Evolutionary conservation across 2,797 vertebrate species (phyloP), one percentile per base, ranked within the genome.

Genomic region (Semaprochilodus insignis): DNA sequence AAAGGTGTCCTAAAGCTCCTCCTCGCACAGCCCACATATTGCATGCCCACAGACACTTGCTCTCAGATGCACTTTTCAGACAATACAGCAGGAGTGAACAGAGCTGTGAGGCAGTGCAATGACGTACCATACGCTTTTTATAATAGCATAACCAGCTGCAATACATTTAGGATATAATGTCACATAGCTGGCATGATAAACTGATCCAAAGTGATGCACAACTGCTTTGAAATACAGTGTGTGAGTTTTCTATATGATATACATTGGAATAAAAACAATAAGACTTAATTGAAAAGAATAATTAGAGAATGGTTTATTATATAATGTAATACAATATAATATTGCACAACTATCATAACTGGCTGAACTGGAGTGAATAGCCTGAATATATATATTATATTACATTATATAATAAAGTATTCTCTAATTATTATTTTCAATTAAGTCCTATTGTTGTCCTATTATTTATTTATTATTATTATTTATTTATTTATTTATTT

Each of bases 1-100:
- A 66, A 79, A 34, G 31, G 60, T 86, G 86, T 86, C 87, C 77
- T 0, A 34, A 34, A 67, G 65, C 65, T 13, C 65, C 65, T 67
- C 65, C 65, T 67, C 65, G 21, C 34, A 40, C 65, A 10, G 17
- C 17, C 65, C 63, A 27, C 7, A 62, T 27, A 27, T 4, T 76
- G 16, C 21, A 6, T 8, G 55, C 6, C 15, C 11, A 1, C 60
- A 16, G 23, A 16, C 60, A n/a, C 23, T 60, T 19, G 21, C 59
- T 60, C 19, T 7, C 59, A 25, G 59, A 21, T 31, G 62, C 25
- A 6, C 62, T 27, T n/a, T 31, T 31, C 27, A 65, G 31, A 40
- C 65, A 17, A 2, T 7, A 19, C 25, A 31, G 23, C 57, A 23
- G 51, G 4, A 54, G 54, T 17, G 21, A 57, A 19, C 10, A 48